Base-by-base conservation (phyloP, 2,113 vertebrate genomes). In the Pterocles burchelli region DNA sequence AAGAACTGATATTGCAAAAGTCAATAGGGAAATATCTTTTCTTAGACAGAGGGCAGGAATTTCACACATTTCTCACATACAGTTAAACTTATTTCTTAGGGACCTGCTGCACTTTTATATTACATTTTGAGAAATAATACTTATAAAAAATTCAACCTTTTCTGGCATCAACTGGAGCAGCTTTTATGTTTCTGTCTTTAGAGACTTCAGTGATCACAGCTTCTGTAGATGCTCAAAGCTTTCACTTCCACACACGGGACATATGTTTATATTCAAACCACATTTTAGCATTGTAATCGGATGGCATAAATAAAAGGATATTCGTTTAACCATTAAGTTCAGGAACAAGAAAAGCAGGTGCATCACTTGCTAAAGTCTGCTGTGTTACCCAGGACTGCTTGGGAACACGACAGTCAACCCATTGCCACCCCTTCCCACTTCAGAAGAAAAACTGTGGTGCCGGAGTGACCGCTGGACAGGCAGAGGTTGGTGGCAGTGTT, bases 91-190 rank as follows among this genome's bases (percentile, higher is more conserved):
- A 52, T 54, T 91, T 91, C 63, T 88, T 41, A 49, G 72, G 31
- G 93, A 71, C 36, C 48, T 81, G 48, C 52, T 88, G 65, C n/a
- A 75, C 90, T 96, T 88, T 86, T 68, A 88, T 94, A 96, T 96
- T 94, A 96, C 63, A 92, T 93, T 95, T 92, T 94, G 88, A 94
- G 82, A 91, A 95, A 96, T 82, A 96, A 89, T 79, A 83, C 90
- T 94, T 88, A 82, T 88, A 89, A 92, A 94, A 92, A 72, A 81
- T 94, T 93, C 54, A 90, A 85, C 31, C 34, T 66, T 83, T 93
- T 80, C 76, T 95, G 59, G 51, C 45, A 75, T 77, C 41, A 73
- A 84, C 59, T 93, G 45, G 41, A 88, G 52, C 57, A 94, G 24
- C 28, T 95, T 65, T 90, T 85, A 29, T 17, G 25, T 83, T 96